These are phyloP conservation scores for Centropus bengalensis DNA, from an alignment of 2,113 vertebrate species.

Conservation along the genomic window DNA sequence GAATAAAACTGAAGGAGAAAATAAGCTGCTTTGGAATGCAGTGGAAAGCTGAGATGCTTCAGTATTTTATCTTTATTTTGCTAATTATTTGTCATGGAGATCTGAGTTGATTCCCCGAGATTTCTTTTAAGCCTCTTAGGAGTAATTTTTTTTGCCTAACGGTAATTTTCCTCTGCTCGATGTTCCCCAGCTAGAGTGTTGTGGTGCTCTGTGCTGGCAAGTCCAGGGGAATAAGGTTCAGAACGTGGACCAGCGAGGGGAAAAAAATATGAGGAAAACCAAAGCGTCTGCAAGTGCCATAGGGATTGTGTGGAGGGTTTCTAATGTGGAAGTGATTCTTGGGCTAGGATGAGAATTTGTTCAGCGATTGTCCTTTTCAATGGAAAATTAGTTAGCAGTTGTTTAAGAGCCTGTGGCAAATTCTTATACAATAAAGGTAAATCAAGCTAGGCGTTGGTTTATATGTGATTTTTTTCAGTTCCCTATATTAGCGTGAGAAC, in stretches of 20 bases:
- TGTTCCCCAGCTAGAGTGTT: conserved; percentile 36
- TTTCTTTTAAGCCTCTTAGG: conserved; percentile 61
- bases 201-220: conserved; percentile 19
- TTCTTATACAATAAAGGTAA: conserved; percentile 53
- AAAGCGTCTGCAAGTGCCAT: background rate
- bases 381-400: conserved; percentile 48
- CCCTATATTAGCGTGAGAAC: conserved; percentile 23
- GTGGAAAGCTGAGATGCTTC: conserved; percentile 46
- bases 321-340: background rate
- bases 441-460: conserved; percentile 55
- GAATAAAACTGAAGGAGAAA: conserved; percentile 26
- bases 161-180: conserved; percentile 43
- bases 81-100: conserved; percentile 66
- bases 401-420: conserved; percentile 36
- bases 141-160: conserved; percentile 56
- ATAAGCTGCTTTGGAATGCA: conserved; percentile 56
- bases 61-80: conserved; percentile 63
- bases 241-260: conserved; percentile 24
- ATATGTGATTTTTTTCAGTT: conserved; percentile 19
- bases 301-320: background rate
- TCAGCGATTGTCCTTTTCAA: conserved; percentile 17
- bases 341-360: conserved; percentile 13
- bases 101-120: conserved; percentile 46
- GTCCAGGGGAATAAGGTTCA: conserved; percentile 49
- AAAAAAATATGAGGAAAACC: conserved; percentile 20